These are phyloP conservation scores for Anabas testudineus DNA, from an alignment of 2,797 vertebrate species.

Conservation along the genomic window DNA sequence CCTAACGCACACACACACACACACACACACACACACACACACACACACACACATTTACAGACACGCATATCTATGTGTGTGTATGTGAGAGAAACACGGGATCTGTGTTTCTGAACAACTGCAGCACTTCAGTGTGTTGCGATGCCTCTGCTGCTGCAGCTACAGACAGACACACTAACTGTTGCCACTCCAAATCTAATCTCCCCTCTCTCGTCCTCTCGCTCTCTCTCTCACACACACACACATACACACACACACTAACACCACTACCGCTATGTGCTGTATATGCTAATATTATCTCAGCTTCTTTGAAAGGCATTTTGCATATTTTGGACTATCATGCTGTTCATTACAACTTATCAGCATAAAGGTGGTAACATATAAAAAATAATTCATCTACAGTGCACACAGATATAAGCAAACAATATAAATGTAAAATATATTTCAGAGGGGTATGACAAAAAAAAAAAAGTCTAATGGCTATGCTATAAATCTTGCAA, in stretches of 20 bases:
- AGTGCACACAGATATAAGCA: constrained; percentile 14
- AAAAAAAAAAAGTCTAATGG: neutral
- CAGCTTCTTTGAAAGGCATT: constrained; percentile 73
- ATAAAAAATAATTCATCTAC: constrained; percentile 24
- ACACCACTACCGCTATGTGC: constrained; percentile 30
- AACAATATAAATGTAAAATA: neutral
- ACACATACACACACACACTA: neutral
- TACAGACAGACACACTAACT: constrained; percentile 72
- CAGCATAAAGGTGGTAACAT: constrained; percentile 24
- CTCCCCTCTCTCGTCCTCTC: constrained; percentile 39
- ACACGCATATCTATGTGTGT: constrained; percentile 44
- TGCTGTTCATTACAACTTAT: constrained; percentile 56
- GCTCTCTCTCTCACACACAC: neutral
- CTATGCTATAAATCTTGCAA: neutral
- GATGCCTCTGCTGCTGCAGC: constrained; percentile 75
- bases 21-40: constrained; percentile 12
- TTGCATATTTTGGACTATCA: constrained; percentile 52
- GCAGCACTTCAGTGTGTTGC: constrained; percentile 87
- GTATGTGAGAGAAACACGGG: no score
- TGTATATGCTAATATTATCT: constrained; percentile 69
- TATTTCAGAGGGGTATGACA: neutral
- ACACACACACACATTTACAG: constrained; percentile 25
- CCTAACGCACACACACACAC: constrained; percentile 60
- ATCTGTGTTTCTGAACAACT: constrained; percentile 89
- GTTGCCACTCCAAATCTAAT: constrained; percentile 72